These are phyloP conservation scores for Drosophila borborema DNA, from an alignment of 2,888 invertebrate species.

Conservation along the genomic window DNA sequence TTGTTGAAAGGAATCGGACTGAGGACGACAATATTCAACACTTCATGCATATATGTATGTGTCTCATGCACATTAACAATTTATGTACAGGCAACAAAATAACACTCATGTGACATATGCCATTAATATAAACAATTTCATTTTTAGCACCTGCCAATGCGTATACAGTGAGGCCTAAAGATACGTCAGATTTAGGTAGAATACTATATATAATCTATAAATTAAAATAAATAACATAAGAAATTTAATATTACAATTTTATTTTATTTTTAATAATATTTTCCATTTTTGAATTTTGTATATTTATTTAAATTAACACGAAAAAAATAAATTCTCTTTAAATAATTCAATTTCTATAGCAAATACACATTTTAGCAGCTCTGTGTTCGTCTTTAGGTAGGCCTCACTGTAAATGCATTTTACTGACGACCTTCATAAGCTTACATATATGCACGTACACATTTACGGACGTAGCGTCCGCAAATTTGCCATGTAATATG, in stretches of 20 bases:
- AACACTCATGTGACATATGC: conserved; percentile 1
- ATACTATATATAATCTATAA: too few relatives aligned
- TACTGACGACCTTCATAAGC: conserved; percentile 27
- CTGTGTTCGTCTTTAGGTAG: neutral
- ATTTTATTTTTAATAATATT: too few relatives aligned
- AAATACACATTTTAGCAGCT: neutral
- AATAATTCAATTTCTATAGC: neutral
- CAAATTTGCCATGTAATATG: conserved; percentile 19
- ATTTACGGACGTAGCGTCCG: conserved; percentile 1
- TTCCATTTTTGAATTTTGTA: neutral
- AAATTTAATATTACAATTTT: neutral
- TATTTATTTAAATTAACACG: too few relatives aligned
- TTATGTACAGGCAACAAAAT: conserved; percentile 13
- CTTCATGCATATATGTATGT: conserved; percentile 3
- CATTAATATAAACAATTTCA: conserved; percentile 3
- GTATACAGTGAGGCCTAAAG: neutral
- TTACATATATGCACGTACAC: neutral
- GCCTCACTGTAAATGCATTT: conserved; percentile 8
- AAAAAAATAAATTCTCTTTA: neutral
- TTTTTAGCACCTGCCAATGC: conserved; percentile 12
- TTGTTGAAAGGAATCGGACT: conserved; percentile 4
- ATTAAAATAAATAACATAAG: neutral
- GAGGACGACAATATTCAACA: neutral
- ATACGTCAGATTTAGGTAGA: too few relatives aligned
- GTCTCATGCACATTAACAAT: conserved; percentile 28